These are phyloP conservation scores for Struthidea cinerea DNA, from an alignment of 2,113 vertebrate species.

Conservation along the genomic window DNA sequence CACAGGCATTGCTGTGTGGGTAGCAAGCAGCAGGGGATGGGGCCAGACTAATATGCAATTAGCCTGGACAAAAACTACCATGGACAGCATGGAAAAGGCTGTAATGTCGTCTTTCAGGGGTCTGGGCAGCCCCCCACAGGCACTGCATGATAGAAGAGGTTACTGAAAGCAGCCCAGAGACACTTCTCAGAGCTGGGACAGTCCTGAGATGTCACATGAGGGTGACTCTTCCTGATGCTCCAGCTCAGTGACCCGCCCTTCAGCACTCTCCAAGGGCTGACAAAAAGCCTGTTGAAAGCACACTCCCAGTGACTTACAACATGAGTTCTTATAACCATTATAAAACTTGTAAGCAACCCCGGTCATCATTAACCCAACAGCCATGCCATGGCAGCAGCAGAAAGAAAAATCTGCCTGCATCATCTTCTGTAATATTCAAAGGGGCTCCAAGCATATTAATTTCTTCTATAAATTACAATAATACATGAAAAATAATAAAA, in stretches of 20 bases:
- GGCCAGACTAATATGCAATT: background rate
- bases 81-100: background rate
- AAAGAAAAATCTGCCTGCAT: background rate
- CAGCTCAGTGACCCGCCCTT: background rate
- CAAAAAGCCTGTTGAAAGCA: background rate
- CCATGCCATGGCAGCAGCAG: background rate
- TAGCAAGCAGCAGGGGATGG: background rate
- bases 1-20: background rate
- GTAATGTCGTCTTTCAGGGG: accelerated
- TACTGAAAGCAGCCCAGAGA: background rate
- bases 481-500: background rate
- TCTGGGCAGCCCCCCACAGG: background rate
- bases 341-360: background rate
- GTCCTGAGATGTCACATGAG: background rate
- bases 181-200: background rate
- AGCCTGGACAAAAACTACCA: background rate
- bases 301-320: background rate
- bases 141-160: background rate
- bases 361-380: background rate
- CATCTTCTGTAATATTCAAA: background rate
- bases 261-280: background rate
- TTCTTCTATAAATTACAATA: background rate
- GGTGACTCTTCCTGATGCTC: background rate
- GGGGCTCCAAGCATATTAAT: background rate
- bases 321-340: background rate